Conservation (phyloP, 2,797 vertebrate genomes). For the Momotus momota region DNA sequence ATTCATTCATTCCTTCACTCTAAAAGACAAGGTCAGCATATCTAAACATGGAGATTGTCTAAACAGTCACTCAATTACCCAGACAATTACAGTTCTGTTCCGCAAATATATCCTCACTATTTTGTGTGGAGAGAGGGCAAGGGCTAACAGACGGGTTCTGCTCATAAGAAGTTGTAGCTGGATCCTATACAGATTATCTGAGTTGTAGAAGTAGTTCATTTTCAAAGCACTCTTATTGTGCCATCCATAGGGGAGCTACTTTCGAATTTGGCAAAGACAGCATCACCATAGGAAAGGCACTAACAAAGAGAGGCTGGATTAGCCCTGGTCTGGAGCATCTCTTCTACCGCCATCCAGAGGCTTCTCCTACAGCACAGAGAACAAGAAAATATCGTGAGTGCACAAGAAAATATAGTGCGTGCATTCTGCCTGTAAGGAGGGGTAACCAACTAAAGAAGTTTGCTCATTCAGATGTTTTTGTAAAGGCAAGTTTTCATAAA, state of each 20-base stretch:
- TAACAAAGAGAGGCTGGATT: neutral
- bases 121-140: neutral
- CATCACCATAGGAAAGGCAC: neutral
- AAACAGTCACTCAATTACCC: neutral
- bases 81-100: neutral
- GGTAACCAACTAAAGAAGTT: neutral
- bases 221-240: neutral
- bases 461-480: neutral
- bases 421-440: neutral
- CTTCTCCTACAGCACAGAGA: neutral
- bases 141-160: neutral
- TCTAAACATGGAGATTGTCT: neutral
- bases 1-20: no score
- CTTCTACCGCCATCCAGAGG: neutral
- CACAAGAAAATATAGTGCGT: no score
- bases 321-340: neutral
- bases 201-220: neutral
- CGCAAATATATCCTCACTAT: neutral
- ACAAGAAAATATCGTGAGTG: neutral
- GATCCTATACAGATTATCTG: neutral
- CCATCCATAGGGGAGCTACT: neutral
- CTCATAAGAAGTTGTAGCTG: neutral
- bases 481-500: neutral
- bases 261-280: neutral
- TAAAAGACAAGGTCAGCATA: neutral